Base-by-base conservation (phyloP, 2,888 invertebrate species). In the Xanthorhoe spadicearia region DNA sequence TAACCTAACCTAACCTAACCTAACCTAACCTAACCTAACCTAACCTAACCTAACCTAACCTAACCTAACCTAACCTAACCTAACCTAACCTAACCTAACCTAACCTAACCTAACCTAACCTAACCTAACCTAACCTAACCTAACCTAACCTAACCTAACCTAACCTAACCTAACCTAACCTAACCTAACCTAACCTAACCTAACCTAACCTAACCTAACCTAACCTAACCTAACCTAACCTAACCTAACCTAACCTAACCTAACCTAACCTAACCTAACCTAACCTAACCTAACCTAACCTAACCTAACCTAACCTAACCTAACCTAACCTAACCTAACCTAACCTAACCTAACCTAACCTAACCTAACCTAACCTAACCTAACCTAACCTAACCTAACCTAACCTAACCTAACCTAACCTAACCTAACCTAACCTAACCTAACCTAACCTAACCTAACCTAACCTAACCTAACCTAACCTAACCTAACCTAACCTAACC, bases 191-290 rank as follows among this genome's bases (percentile, higher is more conserved):
- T 53, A 53, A 53, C 53, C 53, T 53, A 53, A 53, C 53, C 53
- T 53, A 53, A 53, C 53, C 53, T 53, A 53, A 53, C 53, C 53
- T 53, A 53, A 53, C 53, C 53, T 53, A 53, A 53, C 53, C 53
- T 53, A 54, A 54, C 54, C 54, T 54, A 54, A 54, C 54, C 54
- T 54, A 54, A 54, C 54, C 54, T 54, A 54, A 54, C 54, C 54
- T 54, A 54, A 54, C 54, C 54, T 54, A 54, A 54, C 54, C 54
- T 54, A 54, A 54, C 54, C 54, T 54, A 54, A 54, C 54, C 54
- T 54, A 54, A 54, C 54, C 54, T 54, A 54, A 54, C 54, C 54
- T 54, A 54, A 54, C 54, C 54, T 54, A 54, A 54, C 54, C 54
- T 54, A 54, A 54, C 54, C 54, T 54, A 54, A 54, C 54, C 54